Evolutionary conservation across 1,140 invertebrate species (phyloP), one percentile per base, ranked within the genome.

Genomic region (Drosophila ficusphila): DNA sequence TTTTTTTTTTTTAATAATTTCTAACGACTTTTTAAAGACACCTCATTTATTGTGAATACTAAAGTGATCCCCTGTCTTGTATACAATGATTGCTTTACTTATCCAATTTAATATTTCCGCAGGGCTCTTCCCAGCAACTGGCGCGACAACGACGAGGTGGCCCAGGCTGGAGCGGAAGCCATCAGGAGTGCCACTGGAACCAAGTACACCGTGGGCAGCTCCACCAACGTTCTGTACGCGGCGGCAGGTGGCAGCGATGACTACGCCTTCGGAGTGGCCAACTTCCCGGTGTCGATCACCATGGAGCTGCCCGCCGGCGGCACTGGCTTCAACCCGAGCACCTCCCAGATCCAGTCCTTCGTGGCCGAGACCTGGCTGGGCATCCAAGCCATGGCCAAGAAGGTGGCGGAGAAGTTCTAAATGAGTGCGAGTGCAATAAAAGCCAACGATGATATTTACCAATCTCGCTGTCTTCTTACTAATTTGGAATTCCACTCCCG

Each of bases 281-380:
- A 92, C 1, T 93, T 96, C 47, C 93, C 94, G 29, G 93, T 95
- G 23, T 93, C 94, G 2, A 96, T 94, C 79, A 94, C 95, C 2
- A 92, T 96, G 76, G 96, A 96, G 90, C 91, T 96, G 33, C 93
- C 95, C 0, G 95, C 95, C 47, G 94, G 93, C 56, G 94, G 94
- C 12, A 77, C 65, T 44, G 94, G 94, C 0, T 96, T 96, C 86
- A 53, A 95, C 23, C 93, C 96, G 3, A 94, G 94, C 4, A 92
- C 93, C 8, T 79, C 90, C 0, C 93, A 96, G 72, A 95, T 97
- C 16, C 14, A 89, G 27, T 91, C 92, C 19, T 92, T 93, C 27
- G 91, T 93, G 5, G 90, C 92, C n/a, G 97, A 98, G 91, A 96
- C 96, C 3, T 97, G 95, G 93, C 93, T 94, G 49, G 95, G 94